Conservation (phyloP, 2,888 invertebrate genomes). For the Perizoma flavofasciatum region DNA sequence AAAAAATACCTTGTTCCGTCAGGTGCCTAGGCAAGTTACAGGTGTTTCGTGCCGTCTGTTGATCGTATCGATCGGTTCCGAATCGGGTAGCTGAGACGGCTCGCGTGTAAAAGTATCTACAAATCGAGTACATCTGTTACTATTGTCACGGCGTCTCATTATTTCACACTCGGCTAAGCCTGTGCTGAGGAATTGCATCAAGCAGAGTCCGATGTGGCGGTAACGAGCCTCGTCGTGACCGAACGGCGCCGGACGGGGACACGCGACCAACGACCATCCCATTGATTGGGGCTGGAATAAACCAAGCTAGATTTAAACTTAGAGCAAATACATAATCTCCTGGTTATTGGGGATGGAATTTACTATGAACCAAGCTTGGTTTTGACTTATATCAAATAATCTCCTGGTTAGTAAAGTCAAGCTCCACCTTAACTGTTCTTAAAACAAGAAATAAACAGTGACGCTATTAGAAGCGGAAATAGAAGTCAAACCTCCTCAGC, state of each 20-base stretch:
- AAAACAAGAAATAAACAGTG: too few species aligned
- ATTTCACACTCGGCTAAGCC: slow-evolving; percentile 40
- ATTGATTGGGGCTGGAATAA: slow-evolving; percentile 20
- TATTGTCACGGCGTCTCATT: slow-evolving; percentile 50
- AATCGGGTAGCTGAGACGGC: slow-evolving; percentile 6
- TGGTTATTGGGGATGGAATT: slow-evolving; percentile 28
- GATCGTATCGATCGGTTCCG: not conserved
- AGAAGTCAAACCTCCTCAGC: too few species aligned
- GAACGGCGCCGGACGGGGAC: slow-evolving; percentile 29
- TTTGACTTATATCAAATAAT: too few species aligned
- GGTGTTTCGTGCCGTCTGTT: not conserved
- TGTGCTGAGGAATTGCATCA: slow-evolving; percentile 32
- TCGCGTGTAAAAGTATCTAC: slow-evolving; percentile 45
- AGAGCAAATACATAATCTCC: slow-evolving; percentile 26
- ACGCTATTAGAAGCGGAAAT: too few species aligned
- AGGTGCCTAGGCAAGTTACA: too few species aligned
- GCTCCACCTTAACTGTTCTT: too few species aligned
- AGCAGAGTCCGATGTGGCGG: slow-evolving; percentile 41
- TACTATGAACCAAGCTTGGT: not conserved
- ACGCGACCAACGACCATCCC: slow-evolving; percentile 18
- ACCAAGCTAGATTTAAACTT: slow-evolving; percentile 15
- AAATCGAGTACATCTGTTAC: slow-evolving; percentile 41
- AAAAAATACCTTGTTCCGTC: not conserved
- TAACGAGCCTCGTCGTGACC: slow-evolving; percentile 50
- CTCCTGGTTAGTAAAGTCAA: too few species aligned